Conservation (phyloP, 2,888 invertebrate genomes). For the Conistra vaccinii region DNA sequence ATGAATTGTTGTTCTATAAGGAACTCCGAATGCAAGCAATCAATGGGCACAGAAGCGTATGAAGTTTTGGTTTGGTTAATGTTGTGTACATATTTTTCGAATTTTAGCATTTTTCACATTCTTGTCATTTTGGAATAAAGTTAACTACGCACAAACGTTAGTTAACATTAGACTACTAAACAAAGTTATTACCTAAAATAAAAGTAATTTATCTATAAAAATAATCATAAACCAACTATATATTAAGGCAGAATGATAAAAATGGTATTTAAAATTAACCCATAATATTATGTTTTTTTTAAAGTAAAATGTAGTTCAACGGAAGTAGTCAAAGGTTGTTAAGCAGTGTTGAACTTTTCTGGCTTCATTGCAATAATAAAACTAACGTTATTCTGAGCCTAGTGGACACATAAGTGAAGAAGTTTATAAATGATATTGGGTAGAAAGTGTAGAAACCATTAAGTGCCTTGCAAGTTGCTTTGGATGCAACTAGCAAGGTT, state of each 20-base stretch:
- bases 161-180: background rate
- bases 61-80: no score
- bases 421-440: background rate
- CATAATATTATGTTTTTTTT: no score
- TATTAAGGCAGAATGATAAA: no score
- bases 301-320: no score
- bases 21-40: background rate
- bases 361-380: background rate
- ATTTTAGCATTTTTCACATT: no score
- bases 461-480: background rate
- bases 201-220: no score
- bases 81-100: no score
- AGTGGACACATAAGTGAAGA: background rate
- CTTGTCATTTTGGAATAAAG: background rate
- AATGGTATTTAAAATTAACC: no score
- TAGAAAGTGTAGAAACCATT: background rate
- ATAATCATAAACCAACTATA: background rate
- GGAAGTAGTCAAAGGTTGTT: no score
- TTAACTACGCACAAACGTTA: no score
- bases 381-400: background rate
- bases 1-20: conserved; percentile 14
- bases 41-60: background rate
- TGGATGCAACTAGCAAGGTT: no score
- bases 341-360: no score
- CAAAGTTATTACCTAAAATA: background rate